phyloP scores from a whole-genome alignment of 2,888 invertebrate species.

The Pandemis corylana region DNA sequence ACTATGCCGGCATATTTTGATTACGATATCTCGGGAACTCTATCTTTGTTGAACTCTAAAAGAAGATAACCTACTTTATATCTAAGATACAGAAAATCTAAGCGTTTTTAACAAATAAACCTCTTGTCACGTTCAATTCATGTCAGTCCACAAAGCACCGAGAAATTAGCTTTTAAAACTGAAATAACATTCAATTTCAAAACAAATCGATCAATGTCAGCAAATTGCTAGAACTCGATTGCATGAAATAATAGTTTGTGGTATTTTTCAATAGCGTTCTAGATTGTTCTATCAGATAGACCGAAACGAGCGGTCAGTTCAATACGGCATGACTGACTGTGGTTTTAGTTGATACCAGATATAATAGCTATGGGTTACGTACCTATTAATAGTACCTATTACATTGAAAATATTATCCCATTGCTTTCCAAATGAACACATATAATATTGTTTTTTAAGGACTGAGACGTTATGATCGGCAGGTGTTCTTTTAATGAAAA shows the following conservation, averaged over 20 bases:
- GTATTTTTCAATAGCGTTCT: constrained; percentile 13
- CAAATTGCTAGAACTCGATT: constrained; percentile 15
- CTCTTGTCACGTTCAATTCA: neutral
- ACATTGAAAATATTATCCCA: too few species aligned
- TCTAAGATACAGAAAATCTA: neutral
- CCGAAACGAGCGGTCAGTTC: neutral
- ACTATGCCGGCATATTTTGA: too few species aligned
- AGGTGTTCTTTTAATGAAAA: too few species aligned
- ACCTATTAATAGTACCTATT: too few species aligned
- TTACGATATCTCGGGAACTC: too few species aligned
- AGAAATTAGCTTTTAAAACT: neutral
- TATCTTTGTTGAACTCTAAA: neutral
- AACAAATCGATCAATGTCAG: neutral
- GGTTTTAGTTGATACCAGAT: too few species aligned
- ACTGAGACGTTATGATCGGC: too few species aligned
- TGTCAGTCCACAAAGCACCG: neutral
- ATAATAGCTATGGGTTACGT: too few species aligned
- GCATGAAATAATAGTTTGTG: constrained; percentile 16
- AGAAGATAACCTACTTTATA: neutral
- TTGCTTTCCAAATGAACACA: too few species aligned
- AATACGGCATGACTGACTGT: neutral
- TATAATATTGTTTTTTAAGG: too few species aligned
- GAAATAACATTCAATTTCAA: constrained; percentile 14
- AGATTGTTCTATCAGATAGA: constrained; percentile 8
- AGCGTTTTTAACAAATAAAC: neutral